Evolutionary conservation across 2,797 vertebrate species (phyloP).

Genomic region (Schizopygopsis pylzovi): DNA sequence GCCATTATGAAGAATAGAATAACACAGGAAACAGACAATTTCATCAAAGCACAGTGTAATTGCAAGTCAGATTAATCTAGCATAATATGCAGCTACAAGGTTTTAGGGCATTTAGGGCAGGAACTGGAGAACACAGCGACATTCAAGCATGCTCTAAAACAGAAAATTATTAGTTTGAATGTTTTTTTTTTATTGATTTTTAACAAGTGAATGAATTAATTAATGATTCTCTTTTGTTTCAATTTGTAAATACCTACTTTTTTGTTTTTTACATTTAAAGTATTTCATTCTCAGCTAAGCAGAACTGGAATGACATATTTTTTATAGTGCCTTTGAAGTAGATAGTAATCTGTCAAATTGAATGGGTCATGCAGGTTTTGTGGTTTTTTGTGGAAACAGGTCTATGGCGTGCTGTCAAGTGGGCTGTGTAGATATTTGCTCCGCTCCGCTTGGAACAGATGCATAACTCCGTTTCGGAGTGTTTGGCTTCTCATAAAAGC

Average conservation of each 20-base stretch:
- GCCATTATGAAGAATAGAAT: not conserved
- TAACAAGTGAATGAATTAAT: not conserved
- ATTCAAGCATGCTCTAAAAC: not conserved
- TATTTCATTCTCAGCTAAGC: not conserved
- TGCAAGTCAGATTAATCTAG: not conserved
- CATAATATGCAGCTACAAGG: not conserved
- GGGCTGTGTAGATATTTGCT: slow-evolving; percentile 1
- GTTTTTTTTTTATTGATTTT: not conserved
- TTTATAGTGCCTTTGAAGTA: not conserved
- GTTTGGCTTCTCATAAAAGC: slow-evolving; percentile 20
- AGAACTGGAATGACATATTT: not conserved
- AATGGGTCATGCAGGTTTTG: not conserved
- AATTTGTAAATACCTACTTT: not conserved
- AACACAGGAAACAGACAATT: not conserved
- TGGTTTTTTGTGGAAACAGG: not conserved
- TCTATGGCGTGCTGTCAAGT: not conserved
- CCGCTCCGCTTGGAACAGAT: not conserved
- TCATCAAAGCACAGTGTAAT: not conserved
- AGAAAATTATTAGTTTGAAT: not conserved
- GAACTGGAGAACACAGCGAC: not conserved
- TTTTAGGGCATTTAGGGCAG: not conserved
- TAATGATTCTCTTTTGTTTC: not conserved
- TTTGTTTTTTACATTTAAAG: not conserved
- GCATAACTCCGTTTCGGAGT: not conserved
- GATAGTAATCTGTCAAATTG: not conserved